Conservation (phyloP, 2,113 vertebrate species). For the Asarcornis scutulata region DNA sequence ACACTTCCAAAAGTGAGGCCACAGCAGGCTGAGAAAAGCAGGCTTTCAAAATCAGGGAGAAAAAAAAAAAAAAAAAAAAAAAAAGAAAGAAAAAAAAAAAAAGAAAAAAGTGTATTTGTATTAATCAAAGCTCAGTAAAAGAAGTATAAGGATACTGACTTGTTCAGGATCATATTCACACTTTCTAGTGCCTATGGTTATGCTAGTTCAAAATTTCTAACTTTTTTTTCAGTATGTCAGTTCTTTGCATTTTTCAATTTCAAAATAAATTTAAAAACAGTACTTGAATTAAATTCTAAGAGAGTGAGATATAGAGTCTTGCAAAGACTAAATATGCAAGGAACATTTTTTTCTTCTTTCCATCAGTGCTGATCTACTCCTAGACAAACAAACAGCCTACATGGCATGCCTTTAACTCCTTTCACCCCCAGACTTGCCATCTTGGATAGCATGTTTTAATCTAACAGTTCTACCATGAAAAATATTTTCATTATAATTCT, state of each 20-base stretch:
- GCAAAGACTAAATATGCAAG: neutral
- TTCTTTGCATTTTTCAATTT: neutral
- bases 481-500: neutral
- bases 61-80: neutral
- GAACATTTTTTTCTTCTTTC: neutral
- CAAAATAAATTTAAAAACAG: neutral
- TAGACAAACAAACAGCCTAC: neutral
- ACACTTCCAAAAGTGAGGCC: neutral
- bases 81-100: neutral
- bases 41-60: neutral
- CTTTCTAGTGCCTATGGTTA: neutral
- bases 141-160: neutral
- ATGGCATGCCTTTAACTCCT: neutral
- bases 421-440: neutral
- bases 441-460: neutral
- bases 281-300: neutral
- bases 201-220: neutral
- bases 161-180: neutral
- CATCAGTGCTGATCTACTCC: neutral
- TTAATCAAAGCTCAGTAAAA: neutral
- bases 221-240: neutral
- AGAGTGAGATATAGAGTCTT: neutral
- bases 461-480: neutral
- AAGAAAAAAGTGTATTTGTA: neutral
- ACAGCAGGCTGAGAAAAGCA: neutral